Conservation (phyloP, 2,113 vertebrate genomes). For the Melanocharis versteri region DNA sequence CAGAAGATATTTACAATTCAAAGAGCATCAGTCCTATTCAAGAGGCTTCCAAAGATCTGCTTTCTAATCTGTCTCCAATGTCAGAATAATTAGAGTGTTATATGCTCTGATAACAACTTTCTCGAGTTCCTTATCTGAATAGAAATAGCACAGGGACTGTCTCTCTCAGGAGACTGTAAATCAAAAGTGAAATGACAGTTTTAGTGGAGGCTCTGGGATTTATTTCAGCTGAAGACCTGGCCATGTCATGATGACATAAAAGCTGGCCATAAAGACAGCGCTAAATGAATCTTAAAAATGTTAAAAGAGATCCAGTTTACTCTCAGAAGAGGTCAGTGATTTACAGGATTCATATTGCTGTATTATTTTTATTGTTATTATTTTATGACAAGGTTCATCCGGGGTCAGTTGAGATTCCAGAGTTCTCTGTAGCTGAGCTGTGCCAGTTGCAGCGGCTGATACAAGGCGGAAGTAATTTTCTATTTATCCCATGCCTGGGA, state of each 20-base stretch:
- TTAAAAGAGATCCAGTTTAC: neutral
- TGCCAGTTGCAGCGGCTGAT: neutral
- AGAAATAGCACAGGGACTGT: constrained; percentile 2
- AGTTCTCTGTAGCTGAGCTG: neutral
- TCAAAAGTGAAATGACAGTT: constrained; percentile 2
- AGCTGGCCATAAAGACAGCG: neutral
- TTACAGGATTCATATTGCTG: constrained; percentile 4
- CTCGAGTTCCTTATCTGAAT: neutral
- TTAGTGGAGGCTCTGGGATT: constrained; percentile 6
- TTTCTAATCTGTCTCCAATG: neutral
- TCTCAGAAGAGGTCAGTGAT: neutral
- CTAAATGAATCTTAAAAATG: neutral
- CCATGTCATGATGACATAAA: neutral
- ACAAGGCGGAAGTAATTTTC: neutral
- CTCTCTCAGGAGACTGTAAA: neutral
- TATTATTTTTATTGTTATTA: neutral
- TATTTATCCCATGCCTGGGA: neutral
- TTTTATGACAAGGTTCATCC: neutral
- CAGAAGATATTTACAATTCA: neutral
- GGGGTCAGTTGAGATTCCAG: neutral
- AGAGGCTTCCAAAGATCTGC: neutral
- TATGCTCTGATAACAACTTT: neutral
- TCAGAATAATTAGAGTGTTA: neutral
- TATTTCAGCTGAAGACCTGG: neutral
- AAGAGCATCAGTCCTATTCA: neutral